Conservation (phyloP, 1,140 invertebrate genomes). For the Drosophila athabasca region DNA sequence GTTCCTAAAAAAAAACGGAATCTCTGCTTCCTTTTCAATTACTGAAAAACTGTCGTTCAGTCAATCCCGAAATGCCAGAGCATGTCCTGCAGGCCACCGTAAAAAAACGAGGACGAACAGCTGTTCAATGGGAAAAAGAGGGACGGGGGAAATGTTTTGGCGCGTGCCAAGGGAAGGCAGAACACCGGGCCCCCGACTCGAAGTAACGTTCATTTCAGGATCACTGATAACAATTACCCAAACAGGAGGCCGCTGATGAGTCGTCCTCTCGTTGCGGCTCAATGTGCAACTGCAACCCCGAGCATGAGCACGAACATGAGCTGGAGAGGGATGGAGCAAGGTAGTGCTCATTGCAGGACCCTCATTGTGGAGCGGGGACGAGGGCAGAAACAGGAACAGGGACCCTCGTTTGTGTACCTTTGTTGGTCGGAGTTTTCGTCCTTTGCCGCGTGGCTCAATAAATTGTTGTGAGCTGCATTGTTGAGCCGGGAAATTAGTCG, state of each 20-base stretch:
- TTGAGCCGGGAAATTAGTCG: slow-evolving; percentile 55
- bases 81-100: slow-evolving; percentile 29
- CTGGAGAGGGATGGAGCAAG: slow-evolving; percentile 27
- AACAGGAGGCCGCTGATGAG: slow-evolving; percentile 36
- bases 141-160: slow-evolving; percentile 39
- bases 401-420: slow-evolving; percentile 27
- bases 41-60: not conserved
- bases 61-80: not conserved
- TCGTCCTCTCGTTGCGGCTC: slow-evolving; percentile 34
- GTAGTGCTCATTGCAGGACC: slow-evolving; percentile 51
- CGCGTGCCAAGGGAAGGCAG: slow-evolving; percentile 56
- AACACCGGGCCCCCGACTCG: slow-evolving; percentile 65
- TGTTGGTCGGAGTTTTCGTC: slow-evolving; percentile 24
- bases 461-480: slow-evolving; percentile 33
- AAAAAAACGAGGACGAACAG: slow-evolving; percentile 26
- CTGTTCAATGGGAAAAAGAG: slow-evolving; percentile 16
- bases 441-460: slow-evolving; percentile 44
- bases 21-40: slow-evolving; percentile 32
- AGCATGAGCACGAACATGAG: slow-evolving; percentile 3
- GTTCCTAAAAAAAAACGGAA: slow-evolving; percentile 31
- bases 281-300: slow-evolving; percentile 63
- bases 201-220: slow-evolving; percentile 73
- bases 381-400: slow-evolving; percentile 4
- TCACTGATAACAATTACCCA: slow-evolving; percentile 74
- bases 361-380: slow-evolving; percentile 23